These are phyloP conservation scores for Troglohyphantes excavatus DNA, from an alignment of 2,888 invertebrate species.

Conservation along the genomic window DNA sequence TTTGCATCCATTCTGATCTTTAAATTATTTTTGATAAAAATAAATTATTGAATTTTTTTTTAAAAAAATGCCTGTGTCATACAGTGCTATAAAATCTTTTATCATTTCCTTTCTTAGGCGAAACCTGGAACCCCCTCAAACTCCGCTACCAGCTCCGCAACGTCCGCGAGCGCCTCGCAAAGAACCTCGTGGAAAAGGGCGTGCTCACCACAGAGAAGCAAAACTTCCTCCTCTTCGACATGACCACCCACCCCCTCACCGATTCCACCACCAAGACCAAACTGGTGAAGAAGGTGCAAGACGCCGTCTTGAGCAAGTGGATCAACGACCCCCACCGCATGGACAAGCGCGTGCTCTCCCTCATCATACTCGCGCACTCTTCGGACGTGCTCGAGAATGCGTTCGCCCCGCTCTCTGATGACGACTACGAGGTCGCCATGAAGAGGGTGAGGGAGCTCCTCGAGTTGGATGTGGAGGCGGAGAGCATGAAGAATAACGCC, in stretches of 20 bases:
- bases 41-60: too few species aligned
- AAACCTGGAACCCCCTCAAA: constrained; percentile 99
- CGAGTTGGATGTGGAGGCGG: constrained; percentile 98
- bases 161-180: constrained; percentile 98
- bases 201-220: constrained; percentile 99
- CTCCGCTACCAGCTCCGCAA: constrained; percentile 98
- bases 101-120: constrained; percentile 86
- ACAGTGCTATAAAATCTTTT: too few species aligned
- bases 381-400: constrained; percentile 99
- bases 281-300: constrained; percentile 99
- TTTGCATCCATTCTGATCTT: too few species aligned
- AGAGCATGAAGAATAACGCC: constrained; percentile 94
- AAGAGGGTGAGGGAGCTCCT: constrained; percentile 96
- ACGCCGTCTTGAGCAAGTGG: constrained; percentile 97
- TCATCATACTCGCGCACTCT: constrained; percentile 97
- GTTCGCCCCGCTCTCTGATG: constrained; percentile 95
- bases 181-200: constrained; percentile 99
- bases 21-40: too few species aligned
- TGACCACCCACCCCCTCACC: constrained; percentile 99
- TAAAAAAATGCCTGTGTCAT: too few species aligned
- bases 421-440: constrained; percentile 99
- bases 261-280: constrained; percentile 97
- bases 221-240: constrained; percentile 99
- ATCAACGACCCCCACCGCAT: constrained; percentile 98
- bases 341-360: constrained; percentile 95